A percentile compares a stretch with the other conserved stretches of the same genome.
phyloP scores from a whole-genome alignment of 1,140 invertebrate genomes.

The Homarus americanus region DNA sequence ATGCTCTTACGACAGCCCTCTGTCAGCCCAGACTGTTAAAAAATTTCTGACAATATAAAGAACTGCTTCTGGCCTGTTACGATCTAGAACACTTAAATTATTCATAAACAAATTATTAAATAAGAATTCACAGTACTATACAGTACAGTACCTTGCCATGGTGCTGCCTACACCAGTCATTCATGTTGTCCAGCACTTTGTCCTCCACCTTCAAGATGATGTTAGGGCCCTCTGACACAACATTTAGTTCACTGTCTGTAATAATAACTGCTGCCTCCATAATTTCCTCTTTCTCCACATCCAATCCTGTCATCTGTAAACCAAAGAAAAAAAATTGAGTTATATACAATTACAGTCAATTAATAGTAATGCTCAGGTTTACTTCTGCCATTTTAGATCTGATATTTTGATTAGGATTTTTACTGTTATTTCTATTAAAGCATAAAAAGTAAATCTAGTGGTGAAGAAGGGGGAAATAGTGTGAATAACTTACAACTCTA shows the following conservation, averaged over 20 bases:
- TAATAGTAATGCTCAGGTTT: no score
- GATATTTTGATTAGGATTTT: no score
- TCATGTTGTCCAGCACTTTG: conserved; percentile 87
- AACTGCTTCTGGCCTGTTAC: no score
- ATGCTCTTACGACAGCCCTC: conserved; percentile 85
- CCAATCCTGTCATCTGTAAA: conserved; percentile 88
- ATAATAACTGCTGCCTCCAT: conserved; percentile 93
- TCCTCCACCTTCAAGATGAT: conserved; percentile 90
- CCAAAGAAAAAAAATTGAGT: not conserved
- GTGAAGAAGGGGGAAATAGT: no score
- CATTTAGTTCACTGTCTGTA: conserved; percentile 89
- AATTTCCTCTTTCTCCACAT: conserved; percentile 88
- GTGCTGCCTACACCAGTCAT: conserved; percentile 88
- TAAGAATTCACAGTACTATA: not conserved
- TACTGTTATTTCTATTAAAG: no score
- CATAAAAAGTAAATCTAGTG: no score
- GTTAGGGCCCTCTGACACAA: conserved; percentile 87
- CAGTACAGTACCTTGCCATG: conserved; percentile 81
- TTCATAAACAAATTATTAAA: not conserved
- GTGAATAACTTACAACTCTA: no score
- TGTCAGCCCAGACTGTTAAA: conserved; percentile 85
- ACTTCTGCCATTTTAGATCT: no score
- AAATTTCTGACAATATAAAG: not conserved
- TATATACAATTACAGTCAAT: no score
- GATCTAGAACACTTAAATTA: no score